Base-by-base conservation (phyloP, 1,140 invertebrate genomes). In the Drosophila novamexicana region DNA sequence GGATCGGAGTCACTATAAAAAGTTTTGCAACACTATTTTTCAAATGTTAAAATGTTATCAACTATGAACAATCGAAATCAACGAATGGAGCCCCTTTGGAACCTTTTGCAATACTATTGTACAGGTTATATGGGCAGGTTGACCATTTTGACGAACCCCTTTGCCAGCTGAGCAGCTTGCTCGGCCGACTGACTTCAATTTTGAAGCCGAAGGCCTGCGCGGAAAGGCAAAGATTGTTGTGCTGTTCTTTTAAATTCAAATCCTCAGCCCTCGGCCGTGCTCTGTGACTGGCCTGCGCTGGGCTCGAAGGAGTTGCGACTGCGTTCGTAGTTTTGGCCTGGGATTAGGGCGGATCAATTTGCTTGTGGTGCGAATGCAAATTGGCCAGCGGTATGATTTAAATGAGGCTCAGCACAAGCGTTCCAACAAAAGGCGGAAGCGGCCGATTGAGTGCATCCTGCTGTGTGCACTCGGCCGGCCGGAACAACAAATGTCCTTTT, bases 321-420 rank as follows among this genome's bases (percentile, higher is more conserved):
- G 67, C 56, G 49, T 32, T 40, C 40, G 40, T 53, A 22, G 49
- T 44, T 29, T 42, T 42, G 53, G 36, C n/a, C 63, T 61, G 44
- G 80, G 85, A 90, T 90, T 90, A 90, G 85, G 85, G 85, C 85
- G 85, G 85, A 85, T 90, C 85, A 90, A 90, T 90, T 90, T 85
- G 71, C 75, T 81, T 90, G 81, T 90, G 75, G 85, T 90, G 85
- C 85, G 85, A 90, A 90, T 90, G 85, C 85, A 90, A 90, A 90
- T 90, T 90, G 85, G 81, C 85, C 86, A 90, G 71, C 86, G 85
- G 85, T 90, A 81, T 67, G 85, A 81, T 90, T 90, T 90, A 90
- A 90, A 90, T 90, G 77, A 90, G 83, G 82, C 75, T 79, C 77
- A 84, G 70, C 53, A 77, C 66, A 81, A 71, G 80, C 80, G 66